Percentiles rank a stretch among this genome's conserved stretches.
These are phyloP conservation scores for Australoheros facetus DNA, from an alignment of 2,797 vertebrate species.

Conservation along the genomic window DNA sequence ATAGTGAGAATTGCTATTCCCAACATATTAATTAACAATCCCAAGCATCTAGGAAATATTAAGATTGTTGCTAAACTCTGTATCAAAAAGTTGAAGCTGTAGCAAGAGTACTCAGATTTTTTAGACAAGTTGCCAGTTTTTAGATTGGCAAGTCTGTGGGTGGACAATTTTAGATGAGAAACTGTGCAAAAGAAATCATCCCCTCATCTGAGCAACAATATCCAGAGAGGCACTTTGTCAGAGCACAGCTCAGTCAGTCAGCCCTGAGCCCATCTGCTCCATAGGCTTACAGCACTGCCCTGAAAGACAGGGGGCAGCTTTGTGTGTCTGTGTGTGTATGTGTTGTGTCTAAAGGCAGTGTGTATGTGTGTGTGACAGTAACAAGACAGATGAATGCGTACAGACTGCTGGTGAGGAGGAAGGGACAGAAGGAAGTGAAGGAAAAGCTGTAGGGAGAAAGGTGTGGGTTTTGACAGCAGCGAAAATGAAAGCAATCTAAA, in stretches of 20 bases:
- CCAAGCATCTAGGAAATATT: conserved; percentile 13
- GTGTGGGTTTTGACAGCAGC: conserved; percentile 58
- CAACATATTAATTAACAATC: conserved; percentile 16
- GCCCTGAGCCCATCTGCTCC: conserved; percentile 69
- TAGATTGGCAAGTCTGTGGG: conserved; percentile 43
- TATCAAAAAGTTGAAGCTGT: conserved; percentile 7
- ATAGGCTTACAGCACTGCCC: conserved; percentile 57
- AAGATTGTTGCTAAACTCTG: not conserved
- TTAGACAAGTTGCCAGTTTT: conserved; percentile 44
- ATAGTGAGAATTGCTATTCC: conserved; percentile 2
- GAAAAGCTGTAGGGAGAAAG: conserved; percentile 47
- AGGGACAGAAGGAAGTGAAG: conserved; percentile 43
- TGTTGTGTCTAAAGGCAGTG: not conserved
- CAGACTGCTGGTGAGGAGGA: conserved; percentile 41
- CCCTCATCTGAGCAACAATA: conserved; percentile 57
- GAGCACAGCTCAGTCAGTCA: conserved; percentile 59
- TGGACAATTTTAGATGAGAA: conserved; percentile 59
- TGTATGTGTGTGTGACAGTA: conserved; percentile 25
- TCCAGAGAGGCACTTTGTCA: conserved; percentile 58
- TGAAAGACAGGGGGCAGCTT: conserved; percentile 49
- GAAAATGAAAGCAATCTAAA: conserved; percentile 72
- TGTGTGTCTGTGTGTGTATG: conserved; percentile 17
- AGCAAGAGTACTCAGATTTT: conserved; percentile 32
- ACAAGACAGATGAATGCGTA: conserved; percentile 23
- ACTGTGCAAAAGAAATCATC: conserved; percentile 58